Conservation (phyloP, 2,797 vertebrate species). For the Vipera latastei region DNA sequence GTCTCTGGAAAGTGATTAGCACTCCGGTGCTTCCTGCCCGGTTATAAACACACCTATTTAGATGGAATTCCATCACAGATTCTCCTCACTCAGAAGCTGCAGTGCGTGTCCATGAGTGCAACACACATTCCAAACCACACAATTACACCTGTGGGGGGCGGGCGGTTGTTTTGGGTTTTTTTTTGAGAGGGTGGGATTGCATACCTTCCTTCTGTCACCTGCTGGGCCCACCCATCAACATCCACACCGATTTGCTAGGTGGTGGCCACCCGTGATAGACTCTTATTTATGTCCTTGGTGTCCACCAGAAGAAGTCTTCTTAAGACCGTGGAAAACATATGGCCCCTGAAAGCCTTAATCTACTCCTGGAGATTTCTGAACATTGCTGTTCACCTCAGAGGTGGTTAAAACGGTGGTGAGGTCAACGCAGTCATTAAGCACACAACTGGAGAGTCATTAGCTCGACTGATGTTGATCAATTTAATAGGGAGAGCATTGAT, state of each 20-base stretch:
- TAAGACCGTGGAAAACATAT: neutral
- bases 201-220: neutral
- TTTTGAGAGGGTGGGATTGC: neutral
- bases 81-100: neutral
- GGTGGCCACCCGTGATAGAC: neutral
- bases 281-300: neutral
- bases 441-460: too few relatives aligned
- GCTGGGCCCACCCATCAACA: neutral
- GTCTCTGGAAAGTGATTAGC: constrained; percentile 47
- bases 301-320: neutral
- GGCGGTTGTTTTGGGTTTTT: neutral
- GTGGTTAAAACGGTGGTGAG: neutral
- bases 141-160: too few relatives aligned
- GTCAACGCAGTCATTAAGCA: neutral
- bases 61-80: constrained; percentile 15
- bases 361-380: neutral
- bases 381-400: neutral
- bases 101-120: neutral
- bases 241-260: neutral
- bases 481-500: too few relatives aligned
- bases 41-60: constrained; percentile 38
- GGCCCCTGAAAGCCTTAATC: neutral
- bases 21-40: constrained; percentile 37
- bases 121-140: neutral
- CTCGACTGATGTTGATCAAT: neutral